These are phyloP conservation scores for Sipha flava DNA, from an alignment of 1,140 invertebrate species.

Conservation along the genomic window DNA sequence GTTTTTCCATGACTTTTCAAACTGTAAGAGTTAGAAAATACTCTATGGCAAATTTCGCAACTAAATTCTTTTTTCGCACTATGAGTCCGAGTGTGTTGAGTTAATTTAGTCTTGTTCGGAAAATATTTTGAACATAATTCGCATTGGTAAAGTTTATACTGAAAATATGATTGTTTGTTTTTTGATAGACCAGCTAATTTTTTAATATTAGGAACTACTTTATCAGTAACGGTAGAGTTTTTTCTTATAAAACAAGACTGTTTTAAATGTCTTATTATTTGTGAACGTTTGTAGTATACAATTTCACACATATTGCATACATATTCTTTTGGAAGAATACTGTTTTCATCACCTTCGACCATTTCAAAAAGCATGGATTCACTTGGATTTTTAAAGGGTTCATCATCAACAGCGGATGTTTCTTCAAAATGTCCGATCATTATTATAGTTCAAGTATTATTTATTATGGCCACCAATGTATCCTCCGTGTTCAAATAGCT, in stretches of 20 bases:
- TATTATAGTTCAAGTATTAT: not conserved
- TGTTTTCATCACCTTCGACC: not conserved
- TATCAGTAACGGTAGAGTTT: not conserved
- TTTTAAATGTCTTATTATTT: constrained; percentile 7
- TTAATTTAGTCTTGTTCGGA: constrained; percentile 5
- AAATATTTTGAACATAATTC: constrained; percentile 32
- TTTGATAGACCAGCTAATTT: not conserved
- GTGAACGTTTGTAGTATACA: not conserved
- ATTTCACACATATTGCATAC: not conserved
- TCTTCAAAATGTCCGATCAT: not conserved
- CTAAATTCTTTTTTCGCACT: not conserved
- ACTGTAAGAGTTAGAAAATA: constrained; percentile 22
- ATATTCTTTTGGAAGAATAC: not conserved
- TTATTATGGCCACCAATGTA: not conserved
- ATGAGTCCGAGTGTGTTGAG: constrained; percentile 9
- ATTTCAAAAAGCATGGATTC: not conserved
- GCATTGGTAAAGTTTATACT: not conserved
- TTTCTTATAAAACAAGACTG: not conserved
- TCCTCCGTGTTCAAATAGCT: not conserved
- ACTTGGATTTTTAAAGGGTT: not conserved
- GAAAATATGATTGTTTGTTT: not conserved
- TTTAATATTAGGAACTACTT: not conserved
- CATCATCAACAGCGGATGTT: not conserved
- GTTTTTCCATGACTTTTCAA: constrained; percentile 39
- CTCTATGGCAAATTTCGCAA: constrained; percentile 23